phyloP scores from a whole-genome alignment of 2,888 invertebrate genomes.

The Drosophila gaucha region DNA sequence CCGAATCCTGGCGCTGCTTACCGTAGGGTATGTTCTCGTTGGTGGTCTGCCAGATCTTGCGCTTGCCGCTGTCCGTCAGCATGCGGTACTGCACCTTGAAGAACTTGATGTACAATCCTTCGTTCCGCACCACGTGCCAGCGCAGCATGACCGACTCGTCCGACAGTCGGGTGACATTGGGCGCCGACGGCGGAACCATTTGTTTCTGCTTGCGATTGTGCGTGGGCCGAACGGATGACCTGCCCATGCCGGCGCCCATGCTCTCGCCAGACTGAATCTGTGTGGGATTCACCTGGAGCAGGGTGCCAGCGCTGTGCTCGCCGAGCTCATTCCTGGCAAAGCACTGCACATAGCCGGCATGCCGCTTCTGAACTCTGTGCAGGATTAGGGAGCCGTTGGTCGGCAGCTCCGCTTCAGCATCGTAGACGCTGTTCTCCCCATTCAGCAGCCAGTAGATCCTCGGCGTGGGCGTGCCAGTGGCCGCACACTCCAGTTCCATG shows the following conservation, averaged over 20 bases:
- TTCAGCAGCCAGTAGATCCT: conserved; percentile 93
- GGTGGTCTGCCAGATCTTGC: conserved; percentile 91
- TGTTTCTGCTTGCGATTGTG: conserved; percentile 83
- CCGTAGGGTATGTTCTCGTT: conserved; percentile 90
- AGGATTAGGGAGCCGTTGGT: conserved; percentile 86
- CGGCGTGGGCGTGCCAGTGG: conserved; percentile 90
- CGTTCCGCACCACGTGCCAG: conserved; percentile 93
- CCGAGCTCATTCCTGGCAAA: conserved; percentile 92
- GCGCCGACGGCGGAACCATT: conserved; percentile 94
- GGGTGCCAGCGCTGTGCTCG: conserved; percentile 86
- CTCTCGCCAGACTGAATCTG: conserved; percentile 87
- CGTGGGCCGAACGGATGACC: conserved; percentile 19
- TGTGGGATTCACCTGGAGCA: conserved; percentile 90
- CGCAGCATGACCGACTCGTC: conserved; percentile 97
- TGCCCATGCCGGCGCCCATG: background rate
- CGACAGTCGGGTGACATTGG: conserved; percentile 93
- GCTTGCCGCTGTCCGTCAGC: conserved; percentile 77
- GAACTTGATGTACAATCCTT: conserved; percentile 93
- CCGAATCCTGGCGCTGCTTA: conserved; percentile 73
- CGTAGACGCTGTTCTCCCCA: conserved; percentile 88
- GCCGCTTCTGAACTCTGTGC: conserved; percentile 89
- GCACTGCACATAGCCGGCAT: conserved; percentile 95
- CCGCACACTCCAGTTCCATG: conserved; percentile 86
- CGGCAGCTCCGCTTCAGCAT: conserved; percentile 84
- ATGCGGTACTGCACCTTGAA: conserved; percentile 93